These are phyloP conservation scores for Tetropium fuscum DNA, from an alignment of 2,888 invertebrate species.

Conservation along the genomic window DNA sequence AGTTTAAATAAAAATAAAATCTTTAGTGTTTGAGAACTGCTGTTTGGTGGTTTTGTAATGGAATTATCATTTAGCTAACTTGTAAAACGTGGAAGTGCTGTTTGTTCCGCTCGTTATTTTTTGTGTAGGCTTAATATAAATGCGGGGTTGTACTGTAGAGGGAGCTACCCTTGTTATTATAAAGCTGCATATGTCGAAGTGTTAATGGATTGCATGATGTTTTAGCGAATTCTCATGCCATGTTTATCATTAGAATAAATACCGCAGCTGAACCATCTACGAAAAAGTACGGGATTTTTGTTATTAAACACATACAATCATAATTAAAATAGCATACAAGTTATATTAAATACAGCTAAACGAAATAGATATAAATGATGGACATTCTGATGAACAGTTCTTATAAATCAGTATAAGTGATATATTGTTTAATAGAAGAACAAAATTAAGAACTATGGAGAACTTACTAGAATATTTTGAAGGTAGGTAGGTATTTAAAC, in stretches of 20 bases:
- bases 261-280: neutral
- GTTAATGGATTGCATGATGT: conserved; percentile 53
- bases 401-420: no score
- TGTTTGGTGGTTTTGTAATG: conserved; percentile 48
- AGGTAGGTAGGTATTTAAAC: no score
- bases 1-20: no score
- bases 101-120: conserved; percentile 60
- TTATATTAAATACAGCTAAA: no score
- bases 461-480: no score
- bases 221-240: conserved; percentile 28
- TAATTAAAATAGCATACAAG: no score
- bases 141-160: conserved; percentile 50
- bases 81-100: conserved; percentile 59
- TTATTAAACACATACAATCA: no score
- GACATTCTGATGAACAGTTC: no score
- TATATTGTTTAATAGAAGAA: no score
- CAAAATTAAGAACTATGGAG: no score
- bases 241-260: conserved; percentile 25
- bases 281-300: no score
- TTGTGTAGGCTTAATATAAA: conserved; percentile 54
- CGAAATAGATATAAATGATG: no score
- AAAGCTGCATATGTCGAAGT: conserved; percentile 54
- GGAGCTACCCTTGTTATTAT: conserved; percentile 59
- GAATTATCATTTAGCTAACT: conserved; percentile 62
- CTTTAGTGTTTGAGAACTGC: conserved; percentile 33